Conservation (phyloP, 2,888 invertebrate species). For the Drosophila affinis region DNA sequence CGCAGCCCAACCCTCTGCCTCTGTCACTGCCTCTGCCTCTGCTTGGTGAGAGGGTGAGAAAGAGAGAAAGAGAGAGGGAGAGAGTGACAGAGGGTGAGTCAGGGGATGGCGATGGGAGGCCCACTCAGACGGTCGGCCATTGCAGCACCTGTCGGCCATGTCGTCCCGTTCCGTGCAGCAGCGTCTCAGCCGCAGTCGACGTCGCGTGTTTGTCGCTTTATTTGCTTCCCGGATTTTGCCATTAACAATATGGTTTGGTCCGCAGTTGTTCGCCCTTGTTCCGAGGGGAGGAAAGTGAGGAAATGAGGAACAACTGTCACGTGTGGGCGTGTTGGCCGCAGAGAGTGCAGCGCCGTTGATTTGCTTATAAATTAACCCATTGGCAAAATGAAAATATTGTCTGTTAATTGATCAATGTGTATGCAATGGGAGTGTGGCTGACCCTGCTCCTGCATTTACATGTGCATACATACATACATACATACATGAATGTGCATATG, state of each 20-base stretch:
- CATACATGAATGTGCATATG: constrained; percentile 20
- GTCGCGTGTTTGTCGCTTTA: constrained; percentile 47
- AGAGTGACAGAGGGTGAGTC: constrained; percentile 39
- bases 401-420: constrained; percentile 84
- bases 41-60: constrained; percentile 1
- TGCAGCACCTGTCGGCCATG: constrained; percentile 79
- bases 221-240: constrained; percentile 76
- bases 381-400: constrained; percentile 84
- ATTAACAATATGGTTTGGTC: constrained; percentile 74
- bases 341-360: constrained; percentile 67
- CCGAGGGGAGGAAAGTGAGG: background rate
- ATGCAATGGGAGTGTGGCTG: constrained; percentile 66
- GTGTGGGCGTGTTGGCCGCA: constrained; percentile 46
- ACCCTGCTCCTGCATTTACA: constrained; percentile 31
- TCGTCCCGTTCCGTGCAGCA: no score
- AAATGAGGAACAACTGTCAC: constrained; percentile 45
- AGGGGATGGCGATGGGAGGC: background rate
- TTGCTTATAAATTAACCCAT: constrained; percentile 83
- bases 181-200: constrained; percentile 37
- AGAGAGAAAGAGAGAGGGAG: constrained; percentile 2
- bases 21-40: constrained; percentile 2
- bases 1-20: constrained; percentile 17
- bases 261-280: constrained; percentile 17
- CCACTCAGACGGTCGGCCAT: constrained; percentile 68
- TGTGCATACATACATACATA: background rate